Conservation (phyloP, 2,797 vertebrate species). For the Karalla daura region DNA sequence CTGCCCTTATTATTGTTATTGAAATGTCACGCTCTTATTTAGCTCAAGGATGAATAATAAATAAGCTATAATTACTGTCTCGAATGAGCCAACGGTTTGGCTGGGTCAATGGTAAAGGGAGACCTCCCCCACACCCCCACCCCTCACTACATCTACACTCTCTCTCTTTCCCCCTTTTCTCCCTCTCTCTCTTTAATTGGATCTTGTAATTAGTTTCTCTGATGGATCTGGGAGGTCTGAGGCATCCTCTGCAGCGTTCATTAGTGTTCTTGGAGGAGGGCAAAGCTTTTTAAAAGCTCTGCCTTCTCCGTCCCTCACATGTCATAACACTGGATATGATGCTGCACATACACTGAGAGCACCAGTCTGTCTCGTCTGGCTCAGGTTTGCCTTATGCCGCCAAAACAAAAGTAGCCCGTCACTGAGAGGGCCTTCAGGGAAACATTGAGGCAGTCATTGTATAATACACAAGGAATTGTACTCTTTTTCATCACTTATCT, state of each 20-base stretch:
- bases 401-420: conserved; percentile 22
- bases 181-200: conserved; percentile 95
- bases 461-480: conserved; percentile 11
- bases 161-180: conserved; percentile 54
- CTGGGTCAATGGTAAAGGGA: conserved; percentile 92
- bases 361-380: conserved; percentile 20
- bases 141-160: conserved; percentile 39
- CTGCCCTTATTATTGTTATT: conserved; percentile 88
- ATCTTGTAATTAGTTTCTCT: conserved; percentile 99
- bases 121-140: conserved; percentile 80
- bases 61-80: conserved; percentile 98
- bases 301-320: conserved; percentile 70
- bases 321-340: conserved; percentile 70
- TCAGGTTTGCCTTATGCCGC: conserved; percentile 24
- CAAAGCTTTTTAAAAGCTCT: conserved; percentile 72
- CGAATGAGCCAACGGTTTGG: conserved; percentile 91
- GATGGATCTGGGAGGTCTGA: conserved; percentile 93
- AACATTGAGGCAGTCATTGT: background rate
- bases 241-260: conserved; percentile 85
- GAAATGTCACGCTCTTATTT: conserved; percentile 99
- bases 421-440: background rate
- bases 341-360: conserved; percentile 57
- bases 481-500: conserved; percentile 22
- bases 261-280: conserved; percentile 77
- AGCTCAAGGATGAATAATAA: conserved; percentile 99